phyloP scores from a whole-genome alignment of 1,140 invertebrate genomes.

The Ylistrum balloti region DNA sequence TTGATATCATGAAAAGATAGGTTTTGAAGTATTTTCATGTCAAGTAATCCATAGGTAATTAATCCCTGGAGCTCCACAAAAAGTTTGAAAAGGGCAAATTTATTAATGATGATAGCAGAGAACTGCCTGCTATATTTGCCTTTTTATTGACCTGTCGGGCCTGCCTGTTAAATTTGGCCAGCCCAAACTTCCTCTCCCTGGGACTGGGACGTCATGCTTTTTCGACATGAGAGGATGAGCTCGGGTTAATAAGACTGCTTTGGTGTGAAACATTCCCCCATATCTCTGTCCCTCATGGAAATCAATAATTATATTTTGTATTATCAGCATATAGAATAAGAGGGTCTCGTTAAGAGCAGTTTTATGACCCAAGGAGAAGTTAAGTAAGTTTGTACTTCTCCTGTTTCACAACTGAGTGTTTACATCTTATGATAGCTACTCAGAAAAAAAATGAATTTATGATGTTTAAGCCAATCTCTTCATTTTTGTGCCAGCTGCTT shows the following conservation, averaged over 20 bases:
- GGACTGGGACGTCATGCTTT: conserved; percentile 30
- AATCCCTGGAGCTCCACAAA: conserved; percentile 9
- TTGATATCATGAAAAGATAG: conserved; percentile 31
- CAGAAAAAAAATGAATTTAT: not conserved
- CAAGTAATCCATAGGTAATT: conserved; percentile 34
- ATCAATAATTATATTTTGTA: conserved; percentile 17
- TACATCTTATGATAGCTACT: not conserved
- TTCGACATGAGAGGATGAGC: conserved; percentile 37
- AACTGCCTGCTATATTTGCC: conserved; percentile 20
- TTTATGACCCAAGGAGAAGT: conserved; percentile 16
- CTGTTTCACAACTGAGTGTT: not conserved
- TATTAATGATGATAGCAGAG: conserved; percentile 15
- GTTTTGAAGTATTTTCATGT: conserved; percentile 40
- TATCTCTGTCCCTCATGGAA: conserved; percentile 32
- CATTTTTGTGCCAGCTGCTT: not conserved
- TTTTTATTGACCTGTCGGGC: conserved; percentile 32
- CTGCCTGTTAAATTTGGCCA: not conserved
- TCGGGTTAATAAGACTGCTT: conserved; percentile 7
- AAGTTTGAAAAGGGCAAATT: conserved; percentile 35
- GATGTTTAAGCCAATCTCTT: not conserved
- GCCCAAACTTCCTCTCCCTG: not conserved
- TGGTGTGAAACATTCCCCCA: conserved; percentile 5
- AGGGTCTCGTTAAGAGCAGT: conserved; percentile 16
- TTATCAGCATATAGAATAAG: conserved; percentile 17
- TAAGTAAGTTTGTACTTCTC: not conserved